Evolutionary conservation across 2,113 vertebrate species (phyloP).

Genomic region (Hemicordylus capensis): DNA sequence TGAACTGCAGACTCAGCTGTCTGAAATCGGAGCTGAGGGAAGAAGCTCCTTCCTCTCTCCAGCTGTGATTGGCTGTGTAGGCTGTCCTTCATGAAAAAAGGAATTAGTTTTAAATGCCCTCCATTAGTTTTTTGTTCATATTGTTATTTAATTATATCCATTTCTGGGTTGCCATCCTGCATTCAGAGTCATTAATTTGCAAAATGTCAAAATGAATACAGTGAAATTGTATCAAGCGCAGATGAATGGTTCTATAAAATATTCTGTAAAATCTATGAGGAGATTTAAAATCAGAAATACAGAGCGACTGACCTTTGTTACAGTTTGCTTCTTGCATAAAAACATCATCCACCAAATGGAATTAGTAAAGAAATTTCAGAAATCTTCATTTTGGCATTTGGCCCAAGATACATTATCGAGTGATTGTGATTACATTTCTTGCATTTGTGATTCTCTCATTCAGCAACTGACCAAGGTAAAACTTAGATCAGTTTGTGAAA

Average conservation of each 20-base stretch:
- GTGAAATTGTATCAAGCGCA: slow-evolving; percentile 24
- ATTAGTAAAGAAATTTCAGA: not conserved
- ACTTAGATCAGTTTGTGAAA: not conserved
- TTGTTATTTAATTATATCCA: slow-evolving; percentile 37
- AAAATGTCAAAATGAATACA: slow-evolving; percentile 58
- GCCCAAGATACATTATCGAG: not conserved
- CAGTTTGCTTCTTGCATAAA: slow-evolving; percentile 12
- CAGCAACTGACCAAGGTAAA: not conserved
- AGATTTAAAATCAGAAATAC: slow-evolving; percentile 4
- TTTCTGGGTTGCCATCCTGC: not conserved
- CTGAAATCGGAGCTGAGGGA: too few relatives aligned
- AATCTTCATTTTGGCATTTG: not conserved
- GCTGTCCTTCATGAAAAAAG: too few relatives aligned
- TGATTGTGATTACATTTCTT: not conserved
- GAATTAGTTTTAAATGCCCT: too few relatives aligned
- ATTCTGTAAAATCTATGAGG: not conserved
- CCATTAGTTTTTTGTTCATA: slow-evolving; percentile 14
- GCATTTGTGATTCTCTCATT: not conserved
- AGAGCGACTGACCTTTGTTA: slow-evolving; percentile 13
- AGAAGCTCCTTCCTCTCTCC: too few relatives aligned
- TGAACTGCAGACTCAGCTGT: too few relatives aligned
- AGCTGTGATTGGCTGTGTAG: too few relatives aligned
- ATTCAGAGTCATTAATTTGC: slow-evolving; percentile 41
- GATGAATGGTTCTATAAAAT: slow-evolving; percentile 1
- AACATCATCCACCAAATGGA: not conserved